Evolutionary conservation across 2,888 invertebrate species (phyloP).

Genomic region (Agrotis exclamationis): DNA sequence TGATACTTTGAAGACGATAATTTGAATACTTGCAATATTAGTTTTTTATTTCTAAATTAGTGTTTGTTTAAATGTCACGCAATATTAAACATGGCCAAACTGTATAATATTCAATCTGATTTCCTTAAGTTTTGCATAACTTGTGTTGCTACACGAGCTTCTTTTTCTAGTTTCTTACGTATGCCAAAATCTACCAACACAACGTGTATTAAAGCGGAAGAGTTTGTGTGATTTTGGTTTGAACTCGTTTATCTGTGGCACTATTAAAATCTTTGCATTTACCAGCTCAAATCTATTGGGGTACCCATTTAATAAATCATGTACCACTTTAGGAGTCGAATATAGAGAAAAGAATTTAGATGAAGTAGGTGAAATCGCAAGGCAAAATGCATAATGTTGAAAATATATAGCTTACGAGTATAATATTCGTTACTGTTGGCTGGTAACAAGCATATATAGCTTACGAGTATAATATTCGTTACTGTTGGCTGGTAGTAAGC

Average conservation of each 20-base stretch:
- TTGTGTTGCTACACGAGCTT: constrained; percentile 8
- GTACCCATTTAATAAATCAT: too few species aligned
- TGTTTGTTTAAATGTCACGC: constrained; percentile 51
- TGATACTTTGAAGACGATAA: constrained; percentile 9
- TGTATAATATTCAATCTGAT: constrained; percentile 20
- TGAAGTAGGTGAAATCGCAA: too few species aligned
- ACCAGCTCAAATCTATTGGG: too few species aligned
- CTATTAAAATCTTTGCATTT: too few species aligned
- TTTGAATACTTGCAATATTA: constrained; percentile 35
- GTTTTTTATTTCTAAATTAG: constrained; percentile 34
- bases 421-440: constrained; percentile 2
- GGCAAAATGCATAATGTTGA: too few species aligned
- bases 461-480: neutral
- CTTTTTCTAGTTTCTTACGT: neutral
- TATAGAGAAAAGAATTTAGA: too few species aligned
- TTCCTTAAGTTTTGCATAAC: constrained; percentile 41
- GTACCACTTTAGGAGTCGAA: too few species aligned
- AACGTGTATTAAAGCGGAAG: neutral
- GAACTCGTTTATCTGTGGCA: too few species aligned
- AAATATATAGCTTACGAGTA: too few species aligned
- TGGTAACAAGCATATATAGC: constrained; percentile 25
- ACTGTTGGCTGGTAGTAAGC: constrained; percentile 22
- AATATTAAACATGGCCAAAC: constrained; percentile 20
- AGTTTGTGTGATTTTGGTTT: too few species aligned
- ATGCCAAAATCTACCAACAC: neutral